Evolutionary conservation across 2,797 vertebrate species (phyloP).

Genomic region (Rhynchonycteris naso): DNA sequence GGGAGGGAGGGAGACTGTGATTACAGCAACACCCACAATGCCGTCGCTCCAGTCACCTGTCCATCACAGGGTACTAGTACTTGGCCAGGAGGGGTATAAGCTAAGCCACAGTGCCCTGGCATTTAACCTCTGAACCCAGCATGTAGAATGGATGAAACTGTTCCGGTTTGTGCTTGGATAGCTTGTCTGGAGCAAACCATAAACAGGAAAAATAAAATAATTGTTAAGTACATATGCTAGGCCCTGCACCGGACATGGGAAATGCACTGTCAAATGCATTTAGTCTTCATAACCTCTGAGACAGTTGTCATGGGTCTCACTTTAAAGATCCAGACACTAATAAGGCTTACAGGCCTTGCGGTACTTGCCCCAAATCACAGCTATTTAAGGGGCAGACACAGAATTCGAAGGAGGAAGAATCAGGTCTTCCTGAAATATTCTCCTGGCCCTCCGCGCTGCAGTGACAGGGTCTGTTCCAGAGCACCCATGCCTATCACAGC

Average conservation of each 20-base stretch:
- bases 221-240: rapidly evolving
- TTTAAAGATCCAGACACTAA: not conserved
- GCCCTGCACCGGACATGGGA: not conserved
- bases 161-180: not conserved
- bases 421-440: not conserved
- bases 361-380: not conserved
- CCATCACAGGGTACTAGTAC: not conserved
- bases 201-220: not conserved
- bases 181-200: not conserved
- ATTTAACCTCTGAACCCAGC: not conserved
- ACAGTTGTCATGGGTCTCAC: not conserved
- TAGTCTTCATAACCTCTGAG: not conserved
- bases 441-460: not conserved
- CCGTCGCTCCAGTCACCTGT: not conserved
- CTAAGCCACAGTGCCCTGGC: not conserved
- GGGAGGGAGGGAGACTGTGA: rapidly evolving
- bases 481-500: rapidly evolving
- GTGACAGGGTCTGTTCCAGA: rapidly evolving
- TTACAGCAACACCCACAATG: not conserved
- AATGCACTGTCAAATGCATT: not conserved
- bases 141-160: not conserved
- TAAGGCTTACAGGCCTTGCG: not conserved
- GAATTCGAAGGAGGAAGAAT: not conserved
- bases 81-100: not conserved
- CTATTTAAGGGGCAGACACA: not conserved